Base-by-base conservation (phyloP, 2,797 vertebrate species). In the Danio aesculapii region DNA sequence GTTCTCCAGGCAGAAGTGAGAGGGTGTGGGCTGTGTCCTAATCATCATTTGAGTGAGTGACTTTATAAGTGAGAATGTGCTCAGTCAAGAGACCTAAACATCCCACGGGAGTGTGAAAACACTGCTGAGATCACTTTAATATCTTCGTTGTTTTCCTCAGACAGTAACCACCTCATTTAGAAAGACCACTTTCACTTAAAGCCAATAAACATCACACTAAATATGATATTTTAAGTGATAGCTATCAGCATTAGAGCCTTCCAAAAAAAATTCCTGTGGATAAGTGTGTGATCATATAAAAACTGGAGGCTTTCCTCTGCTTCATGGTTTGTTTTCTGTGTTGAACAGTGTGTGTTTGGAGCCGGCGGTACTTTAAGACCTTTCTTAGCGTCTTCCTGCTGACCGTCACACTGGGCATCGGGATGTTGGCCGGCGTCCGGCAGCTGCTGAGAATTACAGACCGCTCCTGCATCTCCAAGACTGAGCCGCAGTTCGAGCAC, bases 321-420 rank as follows among this genome's bases (percentile, higher is more conserved):
- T 43, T 67, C 5, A 17, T 62, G 1, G 39, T 41, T 53, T n/a
- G 5, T 1, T 46, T 3, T 81, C 14, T 84, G 21, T 76, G 0
- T 78, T 11, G 6, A 17, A 17, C 91, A 94, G 97, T 96, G 93
- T 98, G 93, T 91, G 91, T 91, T 84, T 93, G 93, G 89, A 94
- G 91, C 83, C 88, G 93, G 68, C 93, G 92, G 75, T 92, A 96
- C 86, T 91, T 98, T n/a, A 95, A 95, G 87, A 96, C 96, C 52
- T 99, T 99, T 94, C 94, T 97, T 87, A 94, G 97, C 66, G 95
- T 97, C 84, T 97, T 96, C 83, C 96, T 96, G 70, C 91, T 98
- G 83, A 99, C 98, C 0, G 93, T 99, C 90, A 91, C 98, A 72
- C 95, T 97, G 0, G 98, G 98, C 1, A 90, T 99, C 86, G 94